Conservation (phyloP, 2,888 invertebrate species). For the Drosophila tanythrix region DNA sequence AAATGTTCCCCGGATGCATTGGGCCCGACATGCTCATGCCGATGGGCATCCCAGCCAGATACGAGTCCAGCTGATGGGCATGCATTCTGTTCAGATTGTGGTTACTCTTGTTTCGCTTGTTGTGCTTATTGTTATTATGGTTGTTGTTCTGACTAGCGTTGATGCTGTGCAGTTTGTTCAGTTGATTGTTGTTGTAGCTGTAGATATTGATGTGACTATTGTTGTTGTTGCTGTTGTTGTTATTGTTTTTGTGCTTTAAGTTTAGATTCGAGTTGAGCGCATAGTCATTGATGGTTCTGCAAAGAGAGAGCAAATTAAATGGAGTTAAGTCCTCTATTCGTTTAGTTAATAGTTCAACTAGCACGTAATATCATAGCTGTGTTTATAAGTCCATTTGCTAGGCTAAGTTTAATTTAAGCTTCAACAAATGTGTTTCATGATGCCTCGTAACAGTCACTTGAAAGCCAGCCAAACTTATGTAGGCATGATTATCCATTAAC, state of each 20-base stretch:
- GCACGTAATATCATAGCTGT: background rate
- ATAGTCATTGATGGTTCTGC: conserved; percentile 82
- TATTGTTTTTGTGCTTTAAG: conserved; percentile 49
- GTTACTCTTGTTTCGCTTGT: conserved; percentile 29
- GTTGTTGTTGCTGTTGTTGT: conserved; percentile 25
- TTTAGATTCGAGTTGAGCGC: conserved; percentile 74
- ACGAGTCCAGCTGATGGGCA: conserved; percentile 83
- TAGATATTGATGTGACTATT: conserved; percentile 18
- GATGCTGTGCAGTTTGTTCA: conserved; percentile 43
- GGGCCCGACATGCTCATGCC: conserved; percentile 78
- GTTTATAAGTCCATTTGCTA: background rate
- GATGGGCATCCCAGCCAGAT: conserved; percentile 62
- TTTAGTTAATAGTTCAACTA: background rate
- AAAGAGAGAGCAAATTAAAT: conserved; percentile 23
- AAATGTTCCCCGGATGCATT: conserved; percentile 84
- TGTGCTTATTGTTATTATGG: conserved; percentile 15
- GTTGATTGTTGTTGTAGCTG: conserved; percentile 24
- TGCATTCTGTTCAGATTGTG: conserved; percentile 80
- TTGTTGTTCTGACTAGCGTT: conserved; percentile 30
- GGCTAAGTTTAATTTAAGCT: background rate
- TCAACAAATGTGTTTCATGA: background rate
- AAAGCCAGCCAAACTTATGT: background rate
- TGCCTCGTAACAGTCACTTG: background rate
- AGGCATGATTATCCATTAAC: background rate
- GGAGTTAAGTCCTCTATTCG: background rate